Conservation (phyloP, 2,113 vertebrate genomes). For the Neoarius graeffei region DNA sequence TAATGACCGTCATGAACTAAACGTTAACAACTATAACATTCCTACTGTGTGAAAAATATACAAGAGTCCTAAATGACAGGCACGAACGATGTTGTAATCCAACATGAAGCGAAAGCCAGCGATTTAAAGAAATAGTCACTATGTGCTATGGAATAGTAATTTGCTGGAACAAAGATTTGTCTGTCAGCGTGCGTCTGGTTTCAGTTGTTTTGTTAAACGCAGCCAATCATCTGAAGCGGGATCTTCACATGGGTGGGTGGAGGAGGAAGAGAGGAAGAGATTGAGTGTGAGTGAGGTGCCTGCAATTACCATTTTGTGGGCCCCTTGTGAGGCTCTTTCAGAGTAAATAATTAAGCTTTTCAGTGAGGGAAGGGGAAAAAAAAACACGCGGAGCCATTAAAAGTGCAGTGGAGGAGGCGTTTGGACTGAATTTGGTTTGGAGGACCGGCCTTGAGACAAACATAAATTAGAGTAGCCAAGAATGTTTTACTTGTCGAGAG, state of each 20-base stretch:
- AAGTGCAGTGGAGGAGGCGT: constrained; percentile 41
- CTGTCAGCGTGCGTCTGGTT: constrained; percentile 22
- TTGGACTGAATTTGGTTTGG: constrained; percentile 25
- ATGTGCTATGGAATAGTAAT: constrained; percentile 40
- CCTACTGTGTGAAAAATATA: constrained; percentile 41
- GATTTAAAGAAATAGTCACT: constrained; percentile 45
- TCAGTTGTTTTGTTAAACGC: constrained; percentile 25
- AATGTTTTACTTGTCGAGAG: constrained; percentile 49
- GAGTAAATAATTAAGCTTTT: constrained; percentile 60
- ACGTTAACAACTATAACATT: constrained; percentile 61
- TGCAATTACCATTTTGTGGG: constrained; percentile 56
- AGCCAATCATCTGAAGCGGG: constrained; percentile 40
- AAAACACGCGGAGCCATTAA: constrained; percentile 50
- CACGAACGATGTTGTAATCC: constrained; percentile 39
- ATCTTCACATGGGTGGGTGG: constrained; percentile 20
- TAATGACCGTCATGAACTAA: constrained; percentile 49
- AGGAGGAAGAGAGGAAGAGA: constrained; percentile 28
- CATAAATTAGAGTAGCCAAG: constrained; percentile 52
- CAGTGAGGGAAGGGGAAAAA: neutral
- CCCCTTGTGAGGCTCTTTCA: constrained; percentile 54
- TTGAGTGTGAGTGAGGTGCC: constrained; percentile 26
- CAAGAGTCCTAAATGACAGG: constrained; percentile 36
- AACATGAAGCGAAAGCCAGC: constrained; percentile 46
- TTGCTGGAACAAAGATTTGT: constrained; percentile 36
- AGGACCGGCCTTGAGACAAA: constrained; percentile 35